phyloP scores from a whole-genome alignment of 2,888 invertebrate species.

The Caenorhabditis imperialis region DNA sequence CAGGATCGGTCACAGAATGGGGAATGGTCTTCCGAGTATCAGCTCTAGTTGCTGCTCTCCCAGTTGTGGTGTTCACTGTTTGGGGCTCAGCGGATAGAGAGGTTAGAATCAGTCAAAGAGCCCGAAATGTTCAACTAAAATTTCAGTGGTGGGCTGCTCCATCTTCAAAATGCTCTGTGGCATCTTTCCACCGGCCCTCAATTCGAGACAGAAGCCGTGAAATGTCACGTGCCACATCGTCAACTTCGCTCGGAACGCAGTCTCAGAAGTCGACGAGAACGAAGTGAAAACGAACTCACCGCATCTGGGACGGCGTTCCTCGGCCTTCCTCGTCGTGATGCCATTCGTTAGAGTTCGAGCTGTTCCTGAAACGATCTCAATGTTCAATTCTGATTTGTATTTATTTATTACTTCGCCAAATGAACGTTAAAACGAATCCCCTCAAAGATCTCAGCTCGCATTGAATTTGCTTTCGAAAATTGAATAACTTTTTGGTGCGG shows the following conservation, averaged over 20 bases:
- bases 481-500: conserved; percentile 8
- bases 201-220: conserved; percentile 44
- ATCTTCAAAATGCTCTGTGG: conserved; percentile 67
- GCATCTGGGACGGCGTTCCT: too few relatives aligned
- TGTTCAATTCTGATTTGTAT: too few relatives aligned
- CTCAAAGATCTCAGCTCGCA: not conserved
- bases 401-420: too few relatives aligned
- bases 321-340: not conserved
- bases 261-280: conserved; percentile 6
- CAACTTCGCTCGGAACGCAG: conserved; percentile 41
- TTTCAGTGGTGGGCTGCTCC: conserved; percentile 74
- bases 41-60: conserved; percentile 72
- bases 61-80: conserved; percentile 70
- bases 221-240: conserved; percentile 59
- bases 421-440: not conserved
- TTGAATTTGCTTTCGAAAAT: not conserved
- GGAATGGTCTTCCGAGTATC: conserved; percentile 74
- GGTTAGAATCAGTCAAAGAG: conserved; percentile 4
- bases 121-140: not conserved
- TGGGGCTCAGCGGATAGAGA: conserved; percentile 75
- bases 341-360: not conserved
- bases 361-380: conserved; percentile 14
- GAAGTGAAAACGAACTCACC: conserved; percentile 1
- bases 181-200: conserved; percentile 56
- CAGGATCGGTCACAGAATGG: conserved; percentile 71